Conservation (phyloP, 92 coral and sea anemone species). For the Umimayanthus kanabou region DNA sequence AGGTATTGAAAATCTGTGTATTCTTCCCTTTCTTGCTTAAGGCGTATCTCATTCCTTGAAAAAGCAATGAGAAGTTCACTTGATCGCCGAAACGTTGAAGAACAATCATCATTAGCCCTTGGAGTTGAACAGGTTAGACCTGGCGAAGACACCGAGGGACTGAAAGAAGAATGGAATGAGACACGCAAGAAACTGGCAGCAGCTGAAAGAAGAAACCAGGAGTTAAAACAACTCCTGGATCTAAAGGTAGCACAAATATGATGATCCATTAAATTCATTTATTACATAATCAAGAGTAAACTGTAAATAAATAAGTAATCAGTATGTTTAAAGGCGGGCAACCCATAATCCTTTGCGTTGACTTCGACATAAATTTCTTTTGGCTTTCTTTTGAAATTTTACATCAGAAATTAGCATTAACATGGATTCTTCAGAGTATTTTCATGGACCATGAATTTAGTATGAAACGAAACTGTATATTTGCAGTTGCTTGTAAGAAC, state of each 20-base stretch:
- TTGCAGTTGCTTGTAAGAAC: no score
- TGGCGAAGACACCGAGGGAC: neutral
- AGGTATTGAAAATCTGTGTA: no score
- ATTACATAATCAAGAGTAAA: no score
- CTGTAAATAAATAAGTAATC: no score
- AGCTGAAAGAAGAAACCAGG: slow-evolving; percentile 63
- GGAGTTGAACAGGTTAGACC: slow-evolving; percentile 3
- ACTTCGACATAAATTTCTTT: no score
- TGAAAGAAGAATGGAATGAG: slow-evolving; percentile 35
- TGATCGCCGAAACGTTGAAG: slow-evolving; percentile 40
- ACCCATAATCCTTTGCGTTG: no score
- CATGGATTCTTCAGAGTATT: no score
- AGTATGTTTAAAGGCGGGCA: no score
- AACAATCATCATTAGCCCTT: slow-evolving; percentile 8
- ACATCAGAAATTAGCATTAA: no score
- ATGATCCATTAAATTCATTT: neutral
- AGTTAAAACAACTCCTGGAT: slow-evolving; percentile 75
- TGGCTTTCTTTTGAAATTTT: no score
- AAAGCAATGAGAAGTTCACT: slow-evolving; percentile 55
- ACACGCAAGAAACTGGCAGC: slow-evolving; percentile 48
- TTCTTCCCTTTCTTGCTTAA: neutral
- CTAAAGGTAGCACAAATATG: slow-evolving; percentile 62
- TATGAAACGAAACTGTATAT: no score
- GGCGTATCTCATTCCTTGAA: slow-evolving; percentile 79
- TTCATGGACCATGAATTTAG: no score